Percentiles rank a stretch among this genome's conserved stretches.
phyloP scores from a whole-genome alignment of 2,113 vertebrate species.

The Eretmochelys imbricata region DNA sequence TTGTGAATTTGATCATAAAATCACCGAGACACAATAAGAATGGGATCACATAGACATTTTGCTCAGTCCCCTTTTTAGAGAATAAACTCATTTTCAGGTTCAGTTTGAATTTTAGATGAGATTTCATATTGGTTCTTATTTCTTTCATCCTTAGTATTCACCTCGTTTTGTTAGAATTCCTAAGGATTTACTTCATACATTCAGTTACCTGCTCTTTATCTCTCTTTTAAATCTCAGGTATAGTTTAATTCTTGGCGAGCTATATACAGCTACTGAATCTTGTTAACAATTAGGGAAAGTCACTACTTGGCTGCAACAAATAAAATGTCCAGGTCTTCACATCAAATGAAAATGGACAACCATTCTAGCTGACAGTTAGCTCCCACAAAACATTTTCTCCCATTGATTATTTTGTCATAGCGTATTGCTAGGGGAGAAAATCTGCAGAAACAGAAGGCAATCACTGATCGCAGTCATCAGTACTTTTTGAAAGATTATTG shows the following conservation, averaged over 20 bases:
- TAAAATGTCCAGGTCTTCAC: background rate
- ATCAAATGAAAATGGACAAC: background rate
- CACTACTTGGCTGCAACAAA: background rate
- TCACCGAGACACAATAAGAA: background rate
- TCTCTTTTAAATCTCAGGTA: background rate
- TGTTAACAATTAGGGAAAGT: slow-evolving; percentile 31
- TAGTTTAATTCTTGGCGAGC: background rate
- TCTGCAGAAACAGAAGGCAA: background rate
- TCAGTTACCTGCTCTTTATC: background rate
- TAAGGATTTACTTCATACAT: background rate
- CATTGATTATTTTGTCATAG: background rate
- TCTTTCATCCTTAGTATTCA: slow-evolving; percentile 26
- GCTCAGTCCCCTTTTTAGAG: background rate
- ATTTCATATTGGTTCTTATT: background rate
- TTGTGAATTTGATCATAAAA: background rate
- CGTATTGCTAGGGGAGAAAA: background rate
- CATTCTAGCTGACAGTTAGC: background rate
- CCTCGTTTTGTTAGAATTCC: slow-evolving; percentile 45
- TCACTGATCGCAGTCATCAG: background rate
- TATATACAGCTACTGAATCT: fast-evolving
- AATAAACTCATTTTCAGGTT: background rate
- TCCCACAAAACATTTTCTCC: background rate
- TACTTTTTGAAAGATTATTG: background rate
- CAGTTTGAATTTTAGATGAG: background rate
- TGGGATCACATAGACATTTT: fast-evolving